phyloP scores from a whole-genome alignment of 2,797 vertebrate species.

The Ptychobarbus kaznakovi region DNA sequence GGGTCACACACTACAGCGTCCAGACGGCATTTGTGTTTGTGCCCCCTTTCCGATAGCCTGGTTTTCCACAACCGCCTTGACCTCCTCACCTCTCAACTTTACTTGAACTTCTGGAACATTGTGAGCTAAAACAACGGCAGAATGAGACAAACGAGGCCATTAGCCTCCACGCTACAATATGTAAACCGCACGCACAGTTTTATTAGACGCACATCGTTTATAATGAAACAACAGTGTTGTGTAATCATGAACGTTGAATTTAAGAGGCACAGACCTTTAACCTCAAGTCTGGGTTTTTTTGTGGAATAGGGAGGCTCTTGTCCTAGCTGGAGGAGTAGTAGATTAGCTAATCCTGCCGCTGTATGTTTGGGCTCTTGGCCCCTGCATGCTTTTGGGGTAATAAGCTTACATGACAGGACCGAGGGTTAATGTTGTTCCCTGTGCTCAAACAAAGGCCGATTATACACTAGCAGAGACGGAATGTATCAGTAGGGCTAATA shows the following conservation, averaged over 20 bases:
- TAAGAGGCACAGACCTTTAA: conserved; percentile 22
- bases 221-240: conserved; percentile 14
- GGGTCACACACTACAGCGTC: conserved; percentile 42
- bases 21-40: conserved; percentile 78
- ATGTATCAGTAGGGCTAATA: conserved; percentile 74
- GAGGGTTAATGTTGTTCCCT: conserved; percentile 78
- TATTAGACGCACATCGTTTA: conserved; percentile 28
- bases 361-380: conserved; percentile 76
- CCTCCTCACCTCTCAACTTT: conserved; percentile 91
- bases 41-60: conserved; percentile 76
- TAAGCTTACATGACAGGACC: conserved; percentile 86
- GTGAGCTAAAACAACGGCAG: conserved; percentile 61
- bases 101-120: conserved; percentile 86
- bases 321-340: conserved; percentile 67
- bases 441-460: conserved; percentile 88
- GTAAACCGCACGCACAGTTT: conserved; percentile 6
- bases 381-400: conserved; percentile 79
- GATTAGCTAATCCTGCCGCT: conserved; percentile 82
- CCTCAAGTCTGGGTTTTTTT: conserved; percentile 17
- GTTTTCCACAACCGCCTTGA: conserved; percentile 85
- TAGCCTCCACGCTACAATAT: conserved; percentile 7
- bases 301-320: conserved; percentile 13
- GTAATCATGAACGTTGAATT: conserved; percentile 20
- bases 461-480: conserved; percentile 86
- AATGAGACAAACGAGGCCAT: conserved; percentile 40